phyloP scores from a whole-genome alignment of 2,113 vertebrate species.

The Anoplopoma fimbria region DNA sequence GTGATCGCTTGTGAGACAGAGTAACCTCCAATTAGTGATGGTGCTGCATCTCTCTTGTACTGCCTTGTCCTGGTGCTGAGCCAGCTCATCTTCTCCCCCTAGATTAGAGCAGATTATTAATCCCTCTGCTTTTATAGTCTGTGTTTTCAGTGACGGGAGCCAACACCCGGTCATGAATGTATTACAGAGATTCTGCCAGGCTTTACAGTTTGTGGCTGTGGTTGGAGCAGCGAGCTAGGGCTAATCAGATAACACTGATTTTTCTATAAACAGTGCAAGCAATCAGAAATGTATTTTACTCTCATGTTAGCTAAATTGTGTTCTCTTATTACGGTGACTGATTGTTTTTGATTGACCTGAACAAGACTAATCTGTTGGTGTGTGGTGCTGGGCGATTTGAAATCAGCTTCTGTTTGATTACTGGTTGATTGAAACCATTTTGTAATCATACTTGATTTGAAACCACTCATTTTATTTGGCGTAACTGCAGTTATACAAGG shows the following conservation, averaged over 20 bases:
- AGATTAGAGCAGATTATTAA: constrained; percentile 80
- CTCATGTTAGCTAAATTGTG: constrained; percentile 34
- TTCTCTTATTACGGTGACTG: constrained; percentile 26
- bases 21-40: background rate
- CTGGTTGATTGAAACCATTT: constrained; percentile 5
- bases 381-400: constrained; percentile 39
- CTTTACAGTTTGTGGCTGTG: constrained; percentile 33
- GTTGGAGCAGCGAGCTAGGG: constrained; percentile 23
- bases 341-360: constrained; percentile 34
- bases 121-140: constrained; percentile 65
- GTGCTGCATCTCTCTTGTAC: constrained; percentile 9
- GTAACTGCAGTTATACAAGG: background rate
- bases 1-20: constrained; percentile 6
- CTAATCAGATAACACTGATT: constrained; percentile 24
- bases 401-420: constrained; percentile 38
- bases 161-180: constrained; percentile 41
- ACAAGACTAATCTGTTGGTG: constrained; percentile 60
- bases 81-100: constrained; percentile 56
- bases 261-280: constrained; percentile 46
- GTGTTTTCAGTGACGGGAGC: constrained; percentile 44
- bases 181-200: constrained; percentile 28
- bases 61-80: constrained; percentile 59
- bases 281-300: constrained; percentile 47
- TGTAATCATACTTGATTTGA: constrained; percentile 10
- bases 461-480: constrained; percentile 14